Evolutionary conservation across 2,888 invertebrate species (phyloP), one percentile per base, ranked within the genome.

Genomic region (Philereme vetulata): DNA sequence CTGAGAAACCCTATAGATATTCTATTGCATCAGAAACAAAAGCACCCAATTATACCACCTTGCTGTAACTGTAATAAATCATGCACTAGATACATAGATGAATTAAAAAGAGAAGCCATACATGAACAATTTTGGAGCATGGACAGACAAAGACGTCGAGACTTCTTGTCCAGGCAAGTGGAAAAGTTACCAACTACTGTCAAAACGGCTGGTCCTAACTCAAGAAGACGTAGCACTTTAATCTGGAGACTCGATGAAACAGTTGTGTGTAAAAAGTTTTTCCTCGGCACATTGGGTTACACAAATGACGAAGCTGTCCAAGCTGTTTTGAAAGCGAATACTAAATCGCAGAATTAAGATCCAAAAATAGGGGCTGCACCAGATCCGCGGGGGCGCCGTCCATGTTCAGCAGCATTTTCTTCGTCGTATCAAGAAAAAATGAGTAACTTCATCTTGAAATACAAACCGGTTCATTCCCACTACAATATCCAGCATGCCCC

Each of bases 401-500:
- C 10, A 46, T 33, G 9, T 46, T 33, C 9, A 33, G 33, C 7
- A 33, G 46, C 46, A 33, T 46, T 46, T n/a, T 46, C 46, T n/a
- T 32, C 32, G 7, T 32, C 32, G 33, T 46, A 46, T 33, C 9
- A 46, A 46, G 7, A n/a, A 33, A 33, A 46, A 33, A 46, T 46
- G 46, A 33, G 33, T 33, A 46, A 33, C 33, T 46, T 46, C 46
- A 46, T 46, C 1, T 34, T 46, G 33, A 7, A 33, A 46, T 46
- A 46, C n/a, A 48, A 48, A 9, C 48, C 48, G 4, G 48, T 48
- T 7, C 10, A 9, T 9, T 48, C 48, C 5, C 48, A 48, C 34
- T 48, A 48, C 36, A n/a, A 11, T 34, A 35, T 48, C n/a, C 35
- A 6, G n/a, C 48, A 48, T 36, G 48, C 48, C 9, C 46, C 46